These are phyloP conservation scores for Carapus acus DNA, from an alignment of 2,797 vertebrate genomes.

Conservation along the genomic window DNA sequence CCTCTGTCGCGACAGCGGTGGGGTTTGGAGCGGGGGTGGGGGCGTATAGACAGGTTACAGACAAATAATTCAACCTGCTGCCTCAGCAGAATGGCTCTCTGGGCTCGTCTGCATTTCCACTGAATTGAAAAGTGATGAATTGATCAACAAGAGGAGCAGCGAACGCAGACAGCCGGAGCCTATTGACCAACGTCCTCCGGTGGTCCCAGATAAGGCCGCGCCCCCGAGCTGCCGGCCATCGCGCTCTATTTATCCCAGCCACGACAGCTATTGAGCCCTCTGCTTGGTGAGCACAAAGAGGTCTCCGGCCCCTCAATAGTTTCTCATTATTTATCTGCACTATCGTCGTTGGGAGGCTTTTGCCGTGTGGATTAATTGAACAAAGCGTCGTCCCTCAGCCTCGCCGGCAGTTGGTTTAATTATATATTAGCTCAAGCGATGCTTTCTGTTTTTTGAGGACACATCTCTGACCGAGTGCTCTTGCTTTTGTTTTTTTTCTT, in stretches of 20 bases:
- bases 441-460: no score
- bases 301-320: no score
- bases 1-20: slow-evolving; percentile 19
- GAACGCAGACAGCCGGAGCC: no score
- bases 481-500: no score
- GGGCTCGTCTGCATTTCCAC: slow-evolving; percentile 7
- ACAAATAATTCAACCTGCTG: background rate
- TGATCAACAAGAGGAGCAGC: slow-evolving; percentile 5
- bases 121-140: background rate
- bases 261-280: slow-evolving; percentile 28
- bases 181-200: slow-evolving; percentile 10
- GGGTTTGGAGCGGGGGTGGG: background rate
- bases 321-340: no score
- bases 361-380: no score
- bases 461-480: background rate
- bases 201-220: slow-evolving; percentile 17
- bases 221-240: slow-evolving; percentile 1
- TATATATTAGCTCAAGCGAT: no score
- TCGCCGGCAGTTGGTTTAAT: no score
- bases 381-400: no score
- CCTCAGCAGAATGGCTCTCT: slow-evolving; percentile 3
- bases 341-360: no score
- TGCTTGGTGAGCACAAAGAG: no score
- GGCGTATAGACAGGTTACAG: no score
- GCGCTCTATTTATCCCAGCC: slow-evolving; percentile 45